Conservation (phyloP, 2,888 invertebrate species). For the Eutolmus rufibarbis region DNA sequence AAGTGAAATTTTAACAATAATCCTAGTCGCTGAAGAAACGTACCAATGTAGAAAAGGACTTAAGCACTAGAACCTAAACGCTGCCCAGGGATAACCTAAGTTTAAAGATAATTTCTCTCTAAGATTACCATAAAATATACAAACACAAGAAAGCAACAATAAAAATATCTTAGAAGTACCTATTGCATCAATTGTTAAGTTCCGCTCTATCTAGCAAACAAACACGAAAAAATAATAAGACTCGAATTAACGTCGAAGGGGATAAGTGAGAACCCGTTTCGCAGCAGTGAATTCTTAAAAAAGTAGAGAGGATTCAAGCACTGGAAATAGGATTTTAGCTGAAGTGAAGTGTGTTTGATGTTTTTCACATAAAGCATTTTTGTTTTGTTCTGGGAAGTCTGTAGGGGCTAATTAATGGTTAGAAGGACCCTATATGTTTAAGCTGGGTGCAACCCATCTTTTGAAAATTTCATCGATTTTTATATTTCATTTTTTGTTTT, state of each 20-base stretch:
- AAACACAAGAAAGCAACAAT: conserved; percentile 5
- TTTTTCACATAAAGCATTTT: neutral
- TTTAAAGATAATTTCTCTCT: neutral
- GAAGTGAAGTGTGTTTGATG: neutral
- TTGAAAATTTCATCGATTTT: neutral
- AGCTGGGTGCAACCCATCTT: neutral
- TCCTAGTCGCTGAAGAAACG: neutral
- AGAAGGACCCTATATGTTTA: neutral
- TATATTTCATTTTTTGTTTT: neutral
- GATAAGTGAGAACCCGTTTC: neutral
- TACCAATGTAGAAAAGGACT: neutral
- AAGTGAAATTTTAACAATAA: neutral
- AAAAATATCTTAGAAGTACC: conserved; percentile 18
- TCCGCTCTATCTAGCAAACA: neutral
- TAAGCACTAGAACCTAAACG: neutral
- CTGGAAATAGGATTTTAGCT: neutral
- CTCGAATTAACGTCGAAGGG: neutral
- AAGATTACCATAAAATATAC: neutral
- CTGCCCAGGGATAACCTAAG: neutral
- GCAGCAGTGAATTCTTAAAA: neutral
- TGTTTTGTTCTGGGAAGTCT: neutral
- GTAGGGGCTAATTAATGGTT: neutral
- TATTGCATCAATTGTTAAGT: conserved; percentile 30
- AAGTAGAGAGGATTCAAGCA: neutral
- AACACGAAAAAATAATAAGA: neutral